Evolutionary conservation across 2,888 invertebrate genomes (phyloP), one percentile per base, ranked within the genome.

Genomic region (Corbicula japonica): DNA sequence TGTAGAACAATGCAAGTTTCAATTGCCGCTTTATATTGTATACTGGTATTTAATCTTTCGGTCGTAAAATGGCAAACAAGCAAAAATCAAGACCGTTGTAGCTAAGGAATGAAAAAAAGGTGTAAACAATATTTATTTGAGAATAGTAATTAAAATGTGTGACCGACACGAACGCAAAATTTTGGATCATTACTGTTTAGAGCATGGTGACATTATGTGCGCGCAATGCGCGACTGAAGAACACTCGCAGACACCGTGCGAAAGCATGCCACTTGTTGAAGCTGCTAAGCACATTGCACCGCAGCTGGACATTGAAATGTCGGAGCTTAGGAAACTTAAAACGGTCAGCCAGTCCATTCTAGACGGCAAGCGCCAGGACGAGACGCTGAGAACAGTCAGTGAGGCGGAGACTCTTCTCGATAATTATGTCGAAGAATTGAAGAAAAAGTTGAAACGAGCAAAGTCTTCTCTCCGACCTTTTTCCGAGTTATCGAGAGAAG

Each of bases 281-380:
- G 75, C 75, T 28, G 15, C 56, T 1, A 35, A 32, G n/a, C 72
- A 68, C 28, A 48, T 80, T 3, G 61, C 34, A 10, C 44, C 58
- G 6, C 44, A 72, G 23, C 21, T 72, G 38, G 72, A 76, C 15
- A 10, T n/a, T 30, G 75, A 35, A 6, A 41, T 72, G 50, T 44
- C 66, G 10, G 66, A 80, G 56, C 56, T 80, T 18, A 71, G 56
- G 26, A 71, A 72, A 54, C 56, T 80, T 50, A 75, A 76, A 56
- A 54, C 41, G 1, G 58, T 63, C 18, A 76, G 76, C 34, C 76
- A 80, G 63, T 68, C 75, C 6, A 80, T 80, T 56, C 60, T 80
- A 21, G 80, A 80, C 30, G 80, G 80, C 4, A 72, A 48, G 18
- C 15, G 63, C n/a, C 75, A 80, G 48, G 75, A 68, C 3, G 66